Evolutionary conservation across 2,113 vertebrate genomes (phyloP).

Genomic region (Gallinago media): DNA sequence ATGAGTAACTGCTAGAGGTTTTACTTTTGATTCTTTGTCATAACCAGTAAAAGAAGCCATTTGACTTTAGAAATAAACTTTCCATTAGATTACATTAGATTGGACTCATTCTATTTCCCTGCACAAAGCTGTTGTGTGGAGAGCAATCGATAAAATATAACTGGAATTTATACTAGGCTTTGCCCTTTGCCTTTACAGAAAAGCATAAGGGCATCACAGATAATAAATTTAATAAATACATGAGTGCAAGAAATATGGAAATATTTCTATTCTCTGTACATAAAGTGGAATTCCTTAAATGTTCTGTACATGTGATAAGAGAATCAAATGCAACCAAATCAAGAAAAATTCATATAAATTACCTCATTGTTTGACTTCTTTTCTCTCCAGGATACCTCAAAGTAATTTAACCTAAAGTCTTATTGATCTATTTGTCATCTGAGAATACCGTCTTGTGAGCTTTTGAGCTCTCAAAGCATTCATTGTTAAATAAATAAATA

Average conservation of each 20-base stretch:
- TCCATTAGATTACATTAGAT: background rate
- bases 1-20: background rate
- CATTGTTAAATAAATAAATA: background rate
- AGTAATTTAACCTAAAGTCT: background rate
- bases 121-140: background rate
- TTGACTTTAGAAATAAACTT: slow-evolving; percentile 11
- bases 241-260: background rate
- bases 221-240: background rate
- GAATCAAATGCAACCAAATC: background rate
- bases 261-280: background rate
- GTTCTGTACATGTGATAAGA: background rate
- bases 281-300: background rate
- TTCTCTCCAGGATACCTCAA: background rate
- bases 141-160: background rate
- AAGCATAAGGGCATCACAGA: background rate
- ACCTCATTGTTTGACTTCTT: background rate
- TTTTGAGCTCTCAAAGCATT: slow-evolving; percentile 18
- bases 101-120: background rate
- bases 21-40: background rate
- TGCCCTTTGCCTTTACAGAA: background rate
- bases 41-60: background rate
- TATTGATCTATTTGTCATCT: slow-evolving; percentile 40
- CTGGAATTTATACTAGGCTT: slow-evolving; percentile 1
- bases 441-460: background rate
- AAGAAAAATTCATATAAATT: background rate